Evolutionary conservation across 2,888 invertebrate genomes (phyloP).

Genomic region (Pristionchus fissidentatus): DNA sequence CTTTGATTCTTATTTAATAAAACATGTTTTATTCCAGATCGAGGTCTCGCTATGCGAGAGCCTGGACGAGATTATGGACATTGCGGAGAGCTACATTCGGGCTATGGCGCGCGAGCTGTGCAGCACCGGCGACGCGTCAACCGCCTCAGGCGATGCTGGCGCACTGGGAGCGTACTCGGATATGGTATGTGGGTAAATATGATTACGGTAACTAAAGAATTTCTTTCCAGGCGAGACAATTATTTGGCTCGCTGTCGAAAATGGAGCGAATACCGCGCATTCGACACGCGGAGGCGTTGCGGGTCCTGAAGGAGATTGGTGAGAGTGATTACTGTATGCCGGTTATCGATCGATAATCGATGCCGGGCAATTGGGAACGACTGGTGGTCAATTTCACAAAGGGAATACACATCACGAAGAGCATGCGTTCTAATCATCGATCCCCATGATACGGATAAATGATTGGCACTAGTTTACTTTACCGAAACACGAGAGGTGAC

Average conservation of each 20-base stretch:
- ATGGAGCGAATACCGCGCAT: neutral
- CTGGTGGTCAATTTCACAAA: too few species aligned
- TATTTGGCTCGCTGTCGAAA: neutral
- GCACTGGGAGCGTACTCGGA: conserved; percentile 51
- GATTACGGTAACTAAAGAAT: neutral
- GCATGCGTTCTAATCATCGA: too few species aligned
- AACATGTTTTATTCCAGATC: conserved; percentile 38
- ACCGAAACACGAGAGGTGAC: too few species aligned
- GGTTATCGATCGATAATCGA: too few species aligned
- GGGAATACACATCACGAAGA: too few species aligned
- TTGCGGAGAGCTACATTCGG: conserved; percentile 14
- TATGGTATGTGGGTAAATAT: conserved; percentile 53
- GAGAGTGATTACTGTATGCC: too few species aligned
- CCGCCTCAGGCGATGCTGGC: neutral
- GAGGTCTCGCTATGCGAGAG: conserved; percentile 67
- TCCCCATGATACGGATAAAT: too few species aligned
- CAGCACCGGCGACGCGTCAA: neutral
- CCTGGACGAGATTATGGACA: conserved; percentile 41
- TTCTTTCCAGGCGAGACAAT: neutral
- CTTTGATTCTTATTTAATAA: too few species aligned
- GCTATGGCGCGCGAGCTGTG: neutral
- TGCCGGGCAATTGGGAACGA: too few species aligned
- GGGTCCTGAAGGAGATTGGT: conserved; percentile 27
- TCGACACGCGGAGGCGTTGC: neutral
- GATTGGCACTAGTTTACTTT: too few species aligned